Evolutionary conservation across 2,888 invertebrate genomes (phyloP).

Genomic region (Patella depressa): DNA sequence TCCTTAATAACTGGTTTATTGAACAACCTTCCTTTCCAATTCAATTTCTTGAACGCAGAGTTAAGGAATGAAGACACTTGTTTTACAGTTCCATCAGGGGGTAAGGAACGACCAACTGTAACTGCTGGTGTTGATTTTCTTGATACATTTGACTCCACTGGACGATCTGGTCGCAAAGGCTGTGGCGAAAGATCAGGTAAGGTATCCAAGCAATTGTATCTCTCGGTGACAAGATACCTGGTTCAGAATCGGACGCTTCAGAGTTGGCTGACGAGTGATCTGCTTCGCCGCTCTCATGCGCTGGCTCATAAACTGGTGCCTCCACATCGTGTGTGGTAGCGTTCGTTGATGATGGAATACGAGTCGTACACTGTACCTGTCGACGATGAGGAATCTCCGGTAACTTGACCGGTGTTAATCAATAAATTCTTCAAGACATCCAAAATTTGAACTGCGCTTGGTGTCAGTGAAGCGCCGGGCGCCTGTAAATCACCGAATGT

Average conservation of each 20-base stretch:
- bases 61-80: no score
- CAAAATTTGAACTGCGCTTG: background rate
- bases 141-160: background rate
- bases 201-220: no score
- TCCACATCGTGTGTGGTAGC: background rate
- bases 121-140: no score
- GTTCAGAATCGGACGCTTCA: no score
- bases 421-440: conserved; percentile 6
- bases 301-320: background rate
- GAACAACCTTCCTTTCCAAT: no score
- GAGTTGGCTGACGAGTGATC: background rate
- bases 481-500: background rate
- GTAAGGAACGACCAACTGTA: no score
- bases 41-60: no score
- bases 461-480: background rate
- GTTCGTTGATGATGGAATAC: background rate
- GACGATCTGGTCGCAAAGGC: background rate
- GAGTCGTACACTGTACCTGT: background rate
- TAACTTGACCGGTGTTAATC: background rate
- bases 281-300: background rate
- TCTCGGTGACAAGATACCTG: no score
- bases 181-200: no score
- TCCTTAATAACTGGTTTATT: no score
- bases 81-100: no score
- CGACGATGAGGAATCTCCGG: background rate